A percentile compares a stretch with the other conserved stretches of the same genome.
Evolutionary conservation across 1,140 invertebrate genomes (phyloP).

Genomic region (Papilio xuthus): DNA sequence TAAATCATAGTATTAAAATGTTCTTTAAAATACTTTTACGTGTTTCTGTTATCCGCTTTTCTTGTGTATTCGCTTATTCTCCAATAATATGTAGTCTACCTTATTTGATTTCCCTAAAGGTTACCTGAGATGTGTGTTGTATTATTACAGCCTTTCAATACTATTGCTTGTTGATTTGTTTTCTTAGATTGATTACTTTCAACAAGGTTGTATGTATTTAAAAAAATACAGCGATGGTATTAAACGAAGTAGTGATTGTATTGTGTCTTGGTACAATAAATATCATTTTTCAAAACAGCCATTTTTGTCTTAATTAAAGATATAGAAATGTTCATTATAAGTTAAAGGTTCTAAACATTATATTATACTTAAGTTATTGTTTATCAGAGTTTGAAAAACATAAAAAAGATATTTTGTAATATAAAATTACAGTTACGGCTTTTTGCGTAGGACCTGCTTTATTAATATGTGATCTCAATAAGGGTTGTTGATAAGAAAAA

Average conservation of each 20-base stretch:
- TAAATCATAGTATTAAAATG: not conserved
- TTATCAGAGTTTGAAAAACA: no score
- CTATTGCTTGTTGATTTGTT: slow-evolving; percentile 19
- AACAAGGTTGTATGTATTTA: not conserved
- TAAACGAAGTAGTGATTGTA: no score
- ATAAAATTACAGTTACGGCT: no score
- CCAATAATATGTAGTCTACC: not conserved
- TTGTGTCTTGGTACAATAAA: no score
- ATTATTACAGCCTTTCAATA: slow-evolving; percentile 28
- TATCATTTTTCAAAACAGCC: no score
- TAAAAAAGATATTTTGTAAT: no score
- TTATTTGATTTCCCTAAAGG: slow-evolving; percentile 29
- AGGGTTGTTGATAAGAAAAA: no score
- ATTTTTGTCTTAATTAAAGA: no score
- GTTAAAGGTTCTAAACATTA: no score
- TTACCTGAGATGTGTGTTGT: slow-evolving; percentile 7
- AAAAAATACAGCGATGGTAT: not conserved
- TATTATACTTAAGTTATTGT: no score
- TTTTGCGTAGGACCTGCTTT: no score
- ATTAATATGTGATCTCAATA: no score
- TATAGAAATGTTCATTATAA: not conserved
- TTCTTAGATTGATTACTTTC: not conserved
- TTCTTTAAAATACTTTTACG: slow-evolving; percentile 21
- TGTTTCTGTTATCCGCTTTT: slow-evolving; percentile 38
- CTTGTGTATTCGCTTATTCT: not conserved